Conservation (phyloP, 2,888 invertebrate species). For the Iselma pallidipennis region DNA sequence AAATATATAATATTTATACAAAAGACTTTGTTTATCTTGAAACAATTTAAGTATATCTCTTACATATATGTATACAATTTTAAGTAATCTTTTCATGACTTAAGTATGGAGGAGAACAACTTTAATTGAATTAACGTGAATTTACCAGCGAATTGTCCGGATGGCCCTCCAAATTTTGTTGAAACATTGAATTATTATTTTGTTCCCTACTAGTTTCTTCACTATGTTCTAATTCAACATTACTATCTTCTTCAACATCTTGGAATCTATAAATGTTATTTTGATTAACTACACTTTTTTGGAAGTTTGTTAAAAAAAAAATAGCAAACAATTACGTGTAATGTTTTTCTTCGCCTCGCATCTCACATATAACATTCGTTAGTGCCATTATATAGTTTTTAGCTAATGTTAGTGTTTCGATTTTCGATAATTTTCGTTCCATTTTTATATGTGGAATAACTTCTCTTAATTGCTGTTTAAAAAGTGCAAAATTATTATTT, state of each 20-base stretch:
- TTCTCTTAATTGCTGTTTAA: conserved; percentile 69
- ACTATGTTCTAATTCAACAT: conserved; percentile 48
- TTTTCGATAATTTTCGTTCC: conserved; percentile 77
- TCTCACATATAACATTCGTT: conserved; percentile 79
- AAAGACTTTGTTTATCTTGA: not conserved
- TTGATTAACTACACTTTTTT: not conserved
- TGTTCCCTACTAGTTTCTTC: conserved; percentile 51
- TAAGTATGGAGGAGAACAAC: not conserved
- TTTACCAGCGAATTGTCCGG: conserved; percentile 48
- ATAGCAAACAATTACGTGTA: conserved; percentile 60
- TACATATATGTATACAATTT: not conserved
- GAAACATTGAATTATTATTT: conserved; percentile 62
- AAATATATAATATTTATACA: not conserved
- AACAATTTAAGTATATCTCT: not conserved
- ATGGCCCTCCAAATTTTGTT: conserved; percentile 59
- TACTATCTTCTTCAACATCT: conserved; percentile 53
- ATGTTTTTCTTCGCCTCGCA: conserved; percentile 71
- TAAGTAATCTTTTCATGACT: not conserved
- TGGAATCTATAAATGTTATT: conserved; percentile 50
- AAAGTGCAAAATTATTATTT: conserved; percentile 7
- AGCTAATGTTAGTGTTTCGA: conserved; percentile 78
- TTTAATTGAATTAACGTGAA: conserved; percentile 39
- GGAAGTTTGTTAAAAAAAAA: too few species aligned
- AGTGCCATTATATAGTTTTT: conserved; percentile 83
- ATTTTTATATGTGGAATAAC: conserved; percentile 80